Evolutionary conservation across 1,140 invertebrate genomes (phyloP), one percentile per base, ranked within the genome.

Genomic region (Elysia chlorotica): DNA sequence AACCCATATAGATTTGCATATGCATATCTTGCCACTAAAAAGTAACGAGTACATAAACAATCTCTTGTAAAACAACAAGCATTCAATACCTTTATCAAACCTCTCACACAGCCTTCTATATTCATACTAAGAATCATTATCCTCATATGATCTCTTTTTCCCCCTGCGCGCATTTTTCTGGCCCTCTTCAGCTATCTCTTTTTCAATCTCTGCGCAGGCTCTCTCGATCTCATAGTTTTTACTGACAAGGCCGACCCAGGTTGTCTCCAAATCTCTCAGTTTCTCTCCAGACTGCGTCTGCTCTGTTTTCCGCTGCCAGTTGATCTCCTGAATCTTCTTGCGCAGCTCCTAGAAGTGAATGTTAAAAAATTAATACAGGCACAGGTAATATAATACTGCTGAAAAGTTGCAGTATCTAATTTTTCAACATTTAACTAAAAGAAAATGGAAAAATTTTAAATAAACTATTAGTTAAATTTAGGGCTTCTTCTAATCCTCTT

Each of bases 211-310:
- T 28, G 88, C 87, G 86, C 89, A 90, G 0, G 89, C 90, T 79
- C 89, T 80, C 79, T 91, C 90, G 77, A 91, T 91, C 86, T 98
- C 94, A 88, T 98, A 99, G 89, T 99, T 99, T 86, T 98, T 97
- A 25, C 94, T 96, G 0, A 99, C 96, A 37, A 99, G 90, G 53
- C 94, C 92, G 10, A 98, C 96, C 97, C 97, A 99, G 33, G 84
- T 88, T 57, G 74, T 82, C 81, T 88, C 87, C 10, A 87, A 71
- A 33, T 81, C 78, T 63, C 83, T 84, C 57, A 88, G 70, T 67
- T 87, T 85, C 41, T 61, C 93, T 1, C 96, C 96, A 61, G 94
- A 95, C 76, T 93, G 91, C 0, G 92, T 94, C 87, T 99, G 96
- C 74, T 93, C 92, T 30, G 92, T 93, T 85, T 99, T 98, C 33